These are phyloP conservation scores for Hesperia comma DNA, from an alignment of 2,888 invertebrate species.

Conservation along the genomic window DNA sequence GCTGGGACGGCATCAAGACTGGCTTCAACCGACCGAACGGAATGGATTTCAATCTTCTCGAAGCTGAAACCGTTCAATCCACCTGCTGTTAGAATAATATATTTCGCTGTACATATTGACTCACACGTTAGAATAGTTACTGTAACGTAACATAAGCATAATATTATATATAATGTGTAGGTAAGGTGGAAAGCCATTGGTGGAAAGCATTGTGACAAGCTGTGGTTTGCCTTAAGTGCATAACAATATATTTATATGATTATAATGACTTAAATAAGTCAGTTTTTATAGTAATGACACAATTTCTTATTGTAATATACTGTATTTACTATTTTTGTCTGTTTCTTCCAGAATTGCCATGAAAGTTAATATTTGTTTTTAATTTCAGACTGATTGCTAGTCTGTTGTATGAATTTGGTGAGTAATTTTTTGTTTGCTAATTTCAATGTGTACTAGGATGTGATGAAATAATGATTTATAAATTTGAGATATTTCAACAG, in stretches of 20 bases:
- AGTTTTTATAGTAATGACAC: conserved; percentile 28
- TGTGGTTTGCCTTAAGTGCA: conserved; percentile 33
- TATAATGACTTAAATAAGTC: conserved; percentile 20
- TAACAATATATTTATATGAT: conserved; percentile 22
- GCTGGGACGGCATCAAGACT: conserved; percentile 98
- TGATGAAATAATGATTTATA: conserved; percentile 9
- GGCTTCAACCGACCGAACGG: conserved; percentile 93
- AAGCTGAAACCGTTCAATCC: conserved; percentile 94
- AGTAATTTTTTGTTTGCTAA: conserved; percentile 14
- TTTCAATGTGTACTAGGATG: neutral
- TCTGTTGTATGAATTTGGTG: conserved; percentile 22
- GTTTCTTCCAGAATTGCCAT: conserved; percentile 19
- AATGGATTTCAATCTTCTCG: conserved; percentile 92
- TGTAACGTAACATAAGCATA: conserved; percentile 59
- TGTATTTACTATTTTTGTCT: conserved; percentile 17
- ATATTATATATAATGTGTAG: conserved; percentile 54
- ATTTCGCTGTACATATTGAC: conserved; percentile 52
- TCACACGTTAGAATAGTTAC: conserved; percentile 44
- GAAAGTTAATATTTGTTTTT: neutral
- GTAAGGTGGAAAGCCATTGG: conserved; percentile 41
- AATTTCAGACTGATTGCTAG: conserved; percentile 27
- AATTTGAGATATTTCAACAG: neutral
- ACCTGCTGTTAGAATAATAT: conserved; percentile 89
- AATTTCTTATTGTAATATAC: conserved; percentile 1
- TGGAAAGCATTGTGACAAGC: conserved; percentile 29